Evolutionary conservation across 2,113 vertebrate species (phyloP), one percentile per base, ranked within the genome.

Genomic region (Proterorhinus semilunaris): DNA sequence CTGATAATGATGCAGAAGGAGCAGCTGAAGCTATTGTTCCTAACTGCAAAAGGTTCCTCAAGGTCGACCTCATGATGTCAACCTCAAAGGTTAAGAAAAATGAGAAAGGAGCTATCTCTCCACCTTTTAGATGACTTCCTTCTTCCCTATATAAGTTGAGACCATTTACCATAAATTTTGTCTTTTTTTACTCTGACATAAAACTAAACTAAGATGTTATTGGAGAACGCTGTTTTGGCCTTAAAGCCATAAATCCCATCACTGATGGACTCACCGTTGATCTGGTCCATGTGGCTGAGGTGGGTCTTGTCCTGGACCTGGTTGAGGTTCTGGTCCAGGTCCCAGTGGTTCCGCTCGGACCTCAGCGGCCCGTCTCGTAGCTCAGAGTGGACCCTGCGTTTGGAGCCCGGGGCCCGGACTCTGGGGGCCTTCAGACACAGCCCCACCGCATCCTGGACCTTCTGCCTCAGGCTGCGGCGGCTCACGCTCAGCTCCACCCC

Each of bases 361-460:
- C 4, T 36, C 27, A 36, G 27, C 4, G 27, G 27, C 27, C 27
- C 27, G 27, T 36, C 27, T 3, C 27, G 27, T 36, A 99, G 91
- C 84, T 99, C 97, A 0, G 95, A 96, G 46, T 96, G 96, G 74
- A 98, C 98, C 90, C 96, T 98, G 6, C 97, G 94, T 76, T 96
- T 98, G 21, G 96, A 94, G 11, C 94, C 93, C 0, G 93, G 82
- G 27, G 91, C 88, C 0, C 91, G 90, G 86, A 92, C 91, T 27
- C 94, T 92, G 65, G 96, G 95, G 0, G 93, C 93, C 74, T 93
- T 96, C 27, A 99, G 95, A 88, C 96, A 99, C 80, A 98, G 97
- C 0, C 95, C 96, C 79, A 99, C 91, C 0, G 97, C 96, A 54
- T 99, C 97, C 79, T 98, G 96, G 57, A 99, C 92, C 85, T 97